Percentiles rank a stretch among this genome's conserved stretches.
Conservation (phyloP, 2,113 vertebrate genomes). For the Crotophaga sulcirostris region DNA sequence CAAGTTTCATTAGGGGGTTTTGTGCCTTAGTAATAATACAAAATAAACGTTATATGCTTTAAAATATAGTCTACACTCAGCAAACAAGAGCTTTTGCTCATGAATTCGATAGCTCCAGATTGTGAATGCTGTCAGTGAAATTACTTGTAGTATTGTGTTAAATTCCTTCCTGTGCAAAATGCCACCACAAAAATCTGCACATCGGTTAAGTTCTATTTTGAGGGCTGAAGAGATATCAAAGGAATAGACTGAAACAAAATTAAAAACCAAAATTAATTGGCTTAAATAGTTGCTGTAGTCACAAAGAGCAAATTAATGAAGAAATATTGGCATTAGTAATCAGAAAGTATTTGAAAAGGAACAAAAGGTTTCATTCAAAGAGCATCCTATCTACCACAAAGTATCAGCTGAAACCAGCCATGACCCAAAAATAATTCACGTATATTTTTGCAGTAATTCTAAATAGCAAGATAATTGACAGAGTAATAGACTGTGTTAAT, state of each 20-base stretch:
- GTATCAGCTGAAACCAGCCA: not conserved
- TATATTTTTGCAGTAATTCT: not conserved
- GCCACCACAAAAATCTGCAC: not conserved
- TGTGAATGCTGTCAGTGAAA: not conserved
- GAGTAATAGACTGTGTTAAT: not conserved
- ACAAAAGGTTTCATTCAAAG: not conserved
- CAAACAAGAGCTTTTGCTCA: not conserved
- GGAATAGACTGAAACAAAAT: not conserved
- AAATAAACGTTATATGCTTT: not conserved
- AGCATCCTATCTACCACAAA: not conserved
- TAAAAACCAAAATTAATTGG: not conserved
- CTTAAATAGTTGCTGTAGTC: not conserved
- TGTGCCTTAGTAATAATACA: not conserved
- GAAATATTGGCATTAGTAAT: not conserved
- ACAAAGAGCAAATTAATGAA: not conserved
- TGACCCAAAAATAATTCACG: not conserved
- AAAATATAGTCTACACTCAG: not conserved
- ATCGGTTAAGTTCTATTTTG: not conserved
- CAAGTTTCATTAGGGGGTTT: not conserved
- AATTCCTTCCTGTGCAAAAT: slow-evolving; percentile 15
- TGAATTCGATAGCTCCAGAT: not conserved
- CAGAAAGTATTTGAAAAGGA: not conserved
- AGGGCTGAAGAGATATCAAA: not conserved
- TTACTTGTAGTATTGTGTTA: not conserved
- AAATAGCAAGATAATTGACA: not conserved